Percentiles rank a stretch among this genome's conserved stretches.
phyloP scores from a whole-genome alignment of 2,888 invertebrate species.

The Argynnis bischoffii region DNA sequence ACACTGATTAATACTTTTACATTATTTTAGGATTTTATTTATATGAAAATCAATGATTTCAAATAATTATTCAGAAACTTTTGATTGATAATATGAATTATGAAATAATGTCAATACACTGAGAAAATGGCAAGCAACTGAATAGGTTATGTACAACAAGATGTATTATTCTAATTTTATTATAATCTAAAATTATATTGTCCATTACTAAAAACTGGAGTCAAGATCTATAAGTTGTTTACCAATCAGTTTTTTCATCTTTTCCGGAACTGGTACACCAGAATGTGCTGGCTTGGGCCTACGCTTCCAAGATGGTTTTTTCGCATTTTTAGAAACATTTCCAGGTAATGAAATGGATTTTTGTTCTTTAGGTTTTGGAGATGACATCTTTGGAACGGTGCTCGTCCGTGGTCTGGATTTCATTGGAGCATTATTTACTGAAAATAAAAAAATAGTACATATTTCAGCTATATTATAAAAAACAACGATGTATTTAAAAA shows the following conservation, averaged over 20 bases:
- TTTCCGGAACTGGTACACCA: slow-evolving; percentile 72
- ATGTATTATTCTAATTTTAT: neutral
- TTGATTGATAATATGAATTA: no score
- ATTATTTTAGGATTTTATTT: no score
- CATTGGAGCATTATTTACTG: slow-evolving; percentile 49
- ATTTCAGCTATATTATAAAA: neutral
- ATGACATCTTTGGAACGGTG: slow-evolving; percentile 55
- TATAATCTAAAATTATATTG: neutral
- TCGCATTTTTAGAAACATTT: slow-evolving; percentile 60
- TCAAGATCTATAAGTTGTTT: slow-evolving; percentile 54
- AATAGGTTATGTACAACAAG: neutral
- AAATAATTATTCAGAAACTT: no score
- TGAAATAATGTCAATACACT: no score
- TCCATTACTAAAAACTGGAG: slow-evolving; percentile 39
- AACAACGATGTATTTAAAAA: slow-evolving; percentile 8
- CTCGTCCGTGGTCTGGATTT: slow-evolving; percentile 51
- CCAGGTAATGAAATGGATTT: slow-evolving; percentile 50
- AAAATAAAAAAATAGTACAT: slow-evolving; percentile 34
- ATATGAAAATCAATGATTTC: no score
- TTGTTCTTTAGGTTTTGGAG: slow-evolving; percentile 63
- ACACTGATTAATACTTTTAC: no score
- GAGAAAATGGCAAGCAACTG: neutral
- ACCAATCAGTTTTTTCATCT: slow-evolving; percentile 62
- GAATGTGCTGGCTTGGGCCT: slow-evolving; percentile 71
- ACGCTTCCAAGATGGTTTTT: slow-evolving; percentile 60